A percentile compares a stretch with the other conserved stretches of the same genome.
These are phyloP conservation scores for Thereva unica DNA, from an alignment of 2,888 invertebrate genomes.

Conservation along the genomic window DNA sequence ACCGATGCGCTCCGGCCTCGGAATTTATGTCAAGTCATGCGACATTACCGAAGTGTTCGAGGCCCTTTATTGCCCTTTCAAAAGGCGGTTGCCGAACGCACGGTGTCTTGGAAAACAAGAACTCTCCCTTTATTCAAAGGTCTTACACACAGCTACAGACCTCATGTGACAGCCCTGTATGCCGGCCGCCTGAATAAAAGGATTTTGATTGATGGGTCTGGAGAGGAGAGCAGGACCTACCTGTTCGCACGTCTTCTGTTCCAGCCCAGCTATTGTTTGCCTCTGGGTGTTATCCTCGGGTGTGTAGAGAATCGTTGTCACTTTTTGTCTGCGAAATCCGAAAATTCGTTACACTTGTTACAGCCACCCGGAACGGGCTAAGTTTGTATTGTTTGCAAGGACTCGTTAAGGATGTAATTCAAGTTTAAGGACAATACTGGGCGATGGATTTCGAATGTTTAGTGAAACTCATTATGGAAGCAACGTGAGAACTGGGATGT, in stretches of 20 bases:
- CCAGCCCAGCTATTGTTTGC: too few relatives aligned
- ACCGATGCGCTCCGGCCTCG: not conserved
- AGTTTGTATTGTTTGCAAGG: too few relatives aligned
- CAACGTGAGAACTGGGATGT: too few relatives aligned
- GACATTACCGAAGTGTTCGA: not conserved
- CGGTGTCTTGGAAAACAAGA: too few relatives aligned
- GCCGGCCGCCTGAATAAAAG: not conserved
- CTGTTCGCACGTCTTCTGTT: conserved; percentile 31
- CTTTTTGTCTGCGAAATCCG: not conserved
- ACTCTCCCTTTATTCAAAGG: too few relatives aligned
- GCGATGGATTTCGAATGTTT: too few relatives aligned
- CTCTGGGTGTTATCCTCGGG: too few relatives aligned
- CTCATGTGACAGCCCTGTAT: not conserved
- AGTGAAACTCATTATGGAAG: too few relatives aligned
- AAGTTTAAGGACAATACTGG: too few relatives aligned
- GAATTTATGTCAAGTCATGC: conserved; percentile 17
- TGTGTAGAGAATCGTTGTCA: conserved; percentile 37
- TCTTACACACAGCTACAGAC: not conserved
- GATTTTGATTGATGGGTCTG: not conserved
- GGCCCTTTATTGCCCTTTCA: not conserved
- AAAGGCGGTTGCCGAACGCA: not conserved
- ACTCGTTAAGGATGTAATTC: too few relatives aligned
- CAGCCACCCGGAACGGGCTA: not conserved
- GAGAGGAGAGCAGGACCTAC: conserved; percentile 24
- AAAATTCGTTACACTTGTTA: conserved; percentile 32